phyloP scores from a whole-genome alignment of 2,797 vertebrate species.

The Alcedo quadribrachys region DNA sequence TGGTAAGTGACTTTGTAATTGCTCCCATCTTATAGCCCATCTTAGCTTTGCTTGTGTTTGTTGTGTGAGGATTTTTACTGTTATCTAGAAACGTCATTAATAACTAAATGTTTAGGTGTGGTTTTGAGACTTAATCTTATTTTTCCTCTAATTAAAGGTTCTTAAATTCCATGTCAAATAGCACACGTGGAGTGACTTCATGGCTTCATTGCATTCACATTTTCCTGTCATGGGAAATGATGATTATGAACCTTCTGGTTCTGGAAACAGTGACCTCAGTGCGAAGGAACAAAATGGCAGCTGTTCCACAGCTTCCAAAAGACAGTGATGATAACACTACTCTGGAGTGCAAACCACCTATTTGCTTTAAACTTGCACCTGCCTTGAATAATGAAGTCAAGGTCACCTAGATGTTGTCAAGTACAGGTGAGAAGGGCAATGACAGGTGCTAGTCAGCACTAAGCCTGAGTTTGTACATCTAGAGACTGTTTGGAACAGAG shows the following conservation, averaged over 20 bases:
- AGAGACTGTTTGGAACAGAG: neutral
- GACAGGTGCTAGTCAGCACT: neutral
- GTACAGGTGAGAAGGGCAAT: neutral
- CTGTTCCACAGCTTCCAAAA: neutral
- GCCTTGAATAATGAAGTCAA: neutral
- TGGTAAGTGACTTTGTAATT: conserved; percentile 82
- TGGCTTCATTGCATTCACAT: neutral
- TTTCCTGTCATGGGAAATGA: neutral
- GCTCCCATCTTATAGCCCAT: neutral
- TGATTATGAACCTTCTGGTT: neutral
- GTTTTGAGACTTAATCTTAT: neutral
- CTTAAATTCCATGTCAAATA: neutral
- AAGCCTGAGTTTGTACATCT: neutral
- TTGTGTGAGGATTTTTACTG: neutral
- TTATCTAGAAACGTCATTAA: neutral
- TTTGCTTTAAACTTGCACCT: conserved; percentile 1
- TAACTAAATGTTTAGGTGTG: neutral
- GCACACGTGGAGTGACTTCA: neutral
- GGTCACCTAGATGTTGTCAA: neutral
- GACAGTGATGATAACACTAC: neutral
- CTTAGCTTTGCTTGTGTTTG: neutral
- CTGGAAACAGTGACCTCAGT: neutral
- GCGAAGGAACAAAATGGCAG: neutral
- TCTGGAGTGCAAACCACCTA: neutral
- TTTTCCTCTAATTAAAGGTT: neutral